phyloP scores from a whole-genome alignment of 1,140 invertebrate species.

The Rhopalosiphum padi region DNA sequence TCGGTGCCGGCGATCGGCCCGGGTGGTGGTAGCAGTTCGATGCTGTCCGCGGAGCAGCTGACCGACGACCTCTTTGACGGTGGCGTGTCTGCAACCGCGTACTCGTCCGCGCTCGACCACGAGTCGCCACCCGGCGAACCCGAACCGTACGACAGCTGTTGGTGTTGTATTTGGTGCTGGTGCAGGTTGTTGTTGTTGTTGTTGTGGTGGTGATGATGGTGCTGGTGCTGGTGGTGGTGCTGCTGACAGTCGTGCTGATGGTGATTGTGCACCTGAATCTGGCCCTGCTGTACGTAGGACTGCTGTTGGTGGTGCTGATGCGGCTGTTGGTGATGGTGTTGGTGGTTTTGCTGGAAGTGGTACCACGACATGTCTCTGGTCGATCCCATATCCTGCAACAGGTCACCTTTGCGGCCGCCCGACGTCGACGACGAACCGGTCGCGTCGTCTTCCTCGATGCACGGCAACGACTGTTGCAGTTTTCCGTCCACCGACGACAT shows the following conservation, averaged over 20 bases:
- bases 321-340: background rate
- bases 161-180: background rate
- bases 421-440: conserved; percentile 40
- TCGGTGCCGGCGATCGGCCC: conserved; percentile 70
- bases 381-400: background rate
- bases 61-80: conserved; percentile 73
- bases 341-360: background rate
- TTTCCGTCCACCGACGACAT: conserved; percentile 4
- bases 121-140: conserved; percentile 70
- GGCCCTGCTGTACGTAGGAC: background rate
- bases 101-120: conserved; percentile 68
- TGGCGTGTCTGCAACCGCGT: conserved; percentile 12
- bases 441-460: conserved; percentile 58
- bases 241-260: background rate
- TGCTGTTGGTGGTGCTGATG: background rate
- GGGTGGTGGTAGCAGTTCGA: conserved; percentile 67
- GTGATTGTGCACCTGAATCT: background rate
- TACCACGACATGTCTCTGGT: conserved; percentile 41
- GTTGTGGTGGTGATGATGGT: background rate
- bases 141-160: conserved; percentile 58
- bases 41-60: conserved; percentile 67
- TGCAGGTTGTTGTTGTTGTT: background rate
- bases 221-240: background rate
- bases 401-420: background rate
- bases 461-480: conserved; percentile 57